Base-by-base conservation (phyloP, 2,113 vertebrate genomes). In the Chloroceryle aenea region DNA sequence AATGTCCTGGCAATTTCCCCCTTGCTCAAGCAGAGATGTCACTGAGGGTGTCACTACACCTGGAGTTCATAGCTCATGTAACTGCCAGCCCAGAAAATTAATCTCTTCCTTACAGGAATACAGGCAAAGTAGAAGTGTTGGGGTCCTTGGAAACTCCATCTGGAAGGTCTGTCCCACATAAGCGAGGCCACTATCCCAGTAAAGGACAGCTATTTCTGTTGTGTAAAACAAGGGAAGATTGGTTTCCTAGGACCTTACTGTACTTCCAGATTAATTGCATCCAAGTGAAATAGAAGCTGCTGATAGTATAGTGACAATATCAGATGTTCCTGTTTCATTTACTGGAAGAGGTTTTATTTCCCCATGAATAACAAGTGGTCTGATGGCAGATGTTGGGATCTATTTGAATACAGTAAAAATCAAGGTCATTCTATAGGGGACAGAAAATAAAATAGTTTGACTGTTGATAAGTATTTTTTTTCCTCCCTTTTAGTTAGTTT, bases 221-320 rank as follows among this genome's bases (percentile, higher is more conserved):
- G 61, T 3, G 2, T 50, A 73, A 90, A 93, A 74, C 43, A 86
- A 84, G 73, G 78, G 71, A 82, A 87, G 12, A 68, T 30, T 76
- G 69, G 27, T 87, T 95, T 85, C 82, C 77, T 94, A 79, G 82
- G 75, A 84, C 67, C 17, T 66, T 76, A 27, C 17, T 0, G 3
- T 77, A 32, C 26, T 94, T 94, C 42, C 55, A 58, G 48, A 87
- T 82, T 73, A 93, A 93, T 94, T 90, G 75, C 63, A 86, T 92
- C 40, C 47, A 83, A 93, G 91, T 77, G 63, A 90, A 92, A 88
- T 50, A 71, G 83, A 90, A 84, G 36, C 45, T 36, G 23, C 59
- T 85, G 79, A 67, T 77, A 50, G 19, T 81, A 38, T 61, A 47
- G 30, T 74, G 55, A 27, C 40, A 93, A 36, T 83, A 69, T 93